Conservation (phyloP, 2,888 invertebrate species). For the Drosophila nigricruria region DNA sequence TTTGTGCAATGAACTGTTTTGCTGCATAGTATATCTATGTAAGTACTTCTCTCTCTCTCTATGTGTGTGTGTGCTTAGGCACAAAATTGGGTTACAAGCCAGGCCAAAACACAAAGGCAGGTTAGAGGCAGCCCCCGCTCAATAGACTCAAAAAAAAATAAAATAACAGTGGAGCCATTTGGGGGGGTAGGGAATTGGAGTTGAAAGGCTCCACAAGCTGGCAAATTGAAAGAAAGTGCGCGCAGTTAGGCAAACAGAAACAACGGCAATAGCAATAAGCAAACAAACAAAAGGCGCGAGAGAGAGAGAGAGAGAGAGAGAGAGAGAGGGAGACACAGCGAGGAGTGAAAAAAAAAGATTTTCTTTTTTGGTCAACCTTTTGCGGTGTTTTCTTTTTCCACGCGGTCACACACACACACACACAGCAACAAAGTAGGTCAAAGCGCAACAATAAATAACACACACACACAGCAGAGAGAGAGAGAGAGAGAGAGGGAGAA, state of each 20-base stretch:
- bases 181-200: conserved; percentile 1
- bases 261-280: conserved; percentile 33
- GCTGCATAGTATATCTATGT: conserved; percentile 16
- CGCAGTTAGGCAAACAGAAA: conserved; percentile 59
- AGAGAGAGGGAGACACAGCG: conserved; percentile 1
- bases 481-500: not conserved
- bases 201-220: conserved; percentile 55
- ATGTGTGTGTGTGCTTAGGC: conserved; percentile 23
- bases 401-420: conserved; percentile 49
- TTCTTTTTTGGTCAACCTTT: conserved; percentile 59
- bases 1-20: conserved; percentile 55
- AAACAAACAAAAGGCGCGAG: conserved; percentile 29
- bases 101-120: conserved; percentile 55
- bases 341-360: conserved; percentile 22
- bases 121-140: conserved; percentile 20
- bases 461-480: conserved; percentile 19
- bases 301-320: not conserved
- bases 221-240: conserved; percentile 65
- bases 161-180: conserved; percentile 12
- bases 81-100: conserved; percentile 72
- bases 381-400: conserved; percentile 49
- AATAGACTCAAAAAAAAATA: conserved; percentile 25
- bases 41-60: not conserved
- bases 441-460: conserved; percentile 54
- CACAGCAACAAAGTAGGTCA: conserved; percentile 64